Conservation (phyloP, 2,888 invertebrate genomes). For the Anagyrus pseudococci region DNA sequence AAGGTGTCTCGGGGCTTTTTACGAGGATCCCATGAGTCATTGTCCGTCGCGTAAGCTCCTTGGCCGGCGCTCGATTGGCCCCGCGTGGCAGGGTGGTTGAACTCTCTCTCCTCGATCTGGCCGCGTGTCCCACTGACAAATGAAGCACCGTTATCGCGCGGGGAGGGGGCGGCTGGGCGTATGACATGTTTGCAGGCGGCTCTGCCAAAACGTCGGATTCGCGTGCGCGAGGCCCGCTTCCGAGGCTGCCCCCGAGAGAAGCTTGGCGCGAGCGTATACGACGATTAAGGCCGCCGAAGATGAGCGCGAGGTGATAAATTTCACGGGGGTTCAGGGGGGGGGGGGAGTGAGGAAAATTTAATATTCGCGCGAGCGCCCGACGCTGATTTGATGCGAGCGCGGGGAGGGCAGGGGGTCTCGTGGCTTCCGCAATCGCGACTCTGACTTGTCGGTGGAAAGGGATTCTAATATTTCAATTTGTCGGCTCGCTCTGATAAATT, state of each 20-base stretch:
- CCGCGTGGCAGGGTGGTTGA: conserved; percentile 7
- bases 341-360: too few relatives aligned
- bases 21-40: conserved; percentile 19
- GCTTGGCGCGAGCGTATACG: neutral
- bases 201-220: conserved; percentile 23
- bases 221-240: neutral
- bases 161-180: neutral
- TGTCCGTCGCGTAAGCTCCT: neutral
- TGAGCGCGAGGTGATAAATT: conserved; percentile 21
- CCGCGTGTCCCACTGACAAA: conserved; percentile 17
- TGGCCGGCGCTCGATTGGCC: neutral
- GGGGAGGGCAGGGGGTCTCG: too few relatives aligned
- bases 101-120: conserved; percentile 15
- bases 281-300: conserved; percentile 14
- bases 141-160: conserved; percentile 22
- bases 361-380: too few relatives aligned
- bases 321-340: conserved; percentile 3
- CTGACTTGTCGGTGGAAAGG: too few relatives aligned
- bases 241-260: neutral
- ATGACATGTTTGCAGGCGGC: conserved; percentile 8
- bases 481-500: too few relatives aligned
- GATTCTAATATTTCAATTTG: too few relatives aligned
- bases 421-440: too few relatives aligned
- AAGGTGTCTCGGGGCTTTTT: conserved; percentile 17
- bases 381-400: too few relatives aligned